phyloP scores from a whole-genome alignment of 2,113 vertebrate genomes.

The Sorex fumeus region DNA sequence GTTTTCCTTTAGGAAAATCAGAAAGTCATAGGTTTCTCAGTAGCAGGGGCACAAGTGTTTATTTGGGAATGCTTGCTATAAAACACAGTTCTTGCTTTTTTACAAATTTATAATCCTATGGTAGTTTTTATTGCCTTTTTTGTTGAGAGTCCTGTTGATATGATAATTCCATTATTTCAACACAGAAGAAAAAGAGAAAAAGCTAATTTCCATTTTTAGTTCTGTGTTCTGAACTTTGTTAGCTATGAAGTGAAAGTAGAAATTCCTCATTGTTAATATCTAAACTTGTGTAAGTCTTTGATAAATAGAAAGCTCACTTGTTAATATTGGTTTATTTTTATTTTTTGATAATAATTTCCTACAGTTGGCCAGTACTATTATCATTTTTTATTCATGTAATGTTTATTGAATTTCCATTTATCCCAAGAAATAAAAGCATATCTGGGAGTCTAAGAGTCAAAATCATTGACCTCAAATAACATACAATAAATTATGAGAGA shows the following conservation, averaged over 20 bases:
- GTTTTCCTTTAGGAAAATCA: constrained; percentile 29
- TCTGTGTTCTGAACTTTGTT: background rate
- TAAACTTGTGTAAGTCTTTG: background rate
- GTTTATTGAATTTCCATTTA: background rate
- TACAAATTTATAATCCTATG: background rate
- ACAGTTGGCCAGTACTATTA: background rate
- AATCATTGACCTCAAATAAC: background rate
- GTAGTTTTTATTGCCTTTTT: background rate
- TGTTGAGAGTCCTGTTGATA: background rate
- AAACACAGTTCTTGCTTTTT: background rate
- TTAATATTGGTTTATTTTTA: background rate
- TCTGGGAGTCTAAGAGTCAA: background rate
- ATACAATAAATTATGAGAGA: background rate
- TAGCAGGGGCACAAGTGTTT: background rate
- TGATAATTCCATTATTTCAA: background rate
- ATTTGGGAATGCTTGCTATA: constrained; percentile 3
- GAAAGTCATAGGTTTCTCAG: background rate
- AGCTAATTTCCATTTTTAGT: background rate
- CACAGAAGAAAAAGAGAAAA: background rate
- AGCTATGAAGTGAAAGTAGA: background rate
- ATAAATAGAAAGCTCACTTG: background rate
- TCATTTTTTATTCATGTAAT: background rate
- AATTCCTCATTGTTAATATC: background rate
- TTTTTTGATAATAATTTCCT: background rate
- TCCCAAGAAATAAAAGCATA: background rate